A percentile compares a stretch with the other conserved stretches of the same genome.
Evolutionary conservation across 1,140 invertebrate genomes (phyloP).

Genomic region (Platyura marginata): DNA sequence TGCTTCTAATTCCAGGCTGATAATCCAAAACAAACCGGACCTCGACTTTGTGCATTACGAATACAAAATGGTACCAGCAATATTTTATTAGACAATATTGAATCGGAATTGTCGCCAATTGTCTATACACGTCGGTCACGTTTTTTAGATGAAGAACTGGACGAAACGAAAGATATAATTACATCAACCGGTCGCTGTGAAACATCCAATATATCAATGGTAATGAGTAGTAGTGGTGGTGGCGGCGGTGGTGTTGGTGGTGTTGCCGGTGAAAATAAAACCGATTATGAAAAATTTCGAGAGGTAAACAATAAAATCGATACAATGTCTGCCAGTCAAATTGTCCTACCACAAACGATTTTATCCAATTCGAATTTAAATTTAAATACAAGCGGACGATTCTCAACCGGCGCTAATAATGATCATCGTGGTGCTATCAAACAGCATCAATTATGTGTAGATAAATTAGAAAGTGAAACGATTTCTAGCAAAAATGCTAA

Average conservation of each 20-base stretch:
- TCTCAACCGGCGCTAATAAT: no score
- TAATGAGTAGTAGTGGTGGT: conserved; percentile 1
- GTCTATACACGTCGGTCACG: conserved; percentile 37
- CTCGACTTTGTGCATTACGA: conserved; percentile 49
- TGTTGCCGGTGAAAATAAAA: neutral
- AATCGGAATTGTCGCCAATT: conserved; percentile 40
- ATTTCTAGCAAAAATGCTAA: neutral
- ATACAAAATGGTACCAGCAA: conserved; percentile 54
- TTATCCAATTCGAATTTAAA: neutral
- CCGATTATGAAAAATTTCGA: neutral
- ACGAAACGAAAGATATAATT: conserved; percentile 22
- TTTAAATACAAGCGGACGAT: no score
- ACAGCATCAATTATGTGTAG: neutral
- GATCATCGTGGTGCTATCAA: neutral
- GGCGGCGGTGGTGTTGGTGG: neutral
- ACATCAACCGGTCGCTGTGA: conserved; percentile 6
- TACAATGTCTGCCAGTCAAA: neutral
- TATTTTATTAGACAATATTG: conserved; percentile 54
- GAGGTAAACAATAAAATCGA: no score
- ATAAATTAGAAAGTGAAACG: neutral
- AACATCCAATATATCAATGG: conserved; percentile 2
- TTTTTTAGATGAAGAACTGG: conserved; percentile 20
- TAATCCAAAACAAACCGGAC: conserved; percentile 29
- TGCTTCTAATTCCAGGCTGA: conserved; percentile 10
- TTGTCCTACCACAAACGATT: neutral